These are phyloP conservation scores for Clinocottus analis DNA, from an alignment of 2,113 vertebrate species.

Conservation along the genomic window DNA sequence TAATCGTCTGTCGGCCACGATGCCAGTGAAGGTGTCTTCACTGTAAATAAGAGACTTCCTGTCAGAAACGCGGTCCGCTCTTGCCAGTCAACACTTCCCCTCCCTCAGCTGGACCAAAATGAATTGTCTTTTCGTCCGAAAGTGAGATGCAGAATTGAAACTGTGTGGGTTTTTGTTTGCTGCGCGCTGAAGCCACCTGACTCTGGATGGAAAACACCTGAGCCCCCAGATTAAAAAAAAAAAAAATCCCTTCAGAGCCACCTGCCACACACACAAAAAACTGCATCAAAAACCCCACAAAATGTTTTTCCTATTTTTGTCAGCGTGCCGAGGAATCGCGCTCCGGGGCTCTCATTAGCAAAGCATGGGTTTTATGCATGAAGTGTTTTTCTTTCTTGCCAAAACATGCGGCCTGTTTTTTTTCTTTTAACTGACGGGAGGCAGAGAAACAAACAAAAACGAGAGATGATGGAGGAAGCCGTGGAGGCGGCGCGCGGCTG, in stretches of 20 bases:
- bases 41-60: background rate
- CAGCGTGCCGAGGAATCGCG: background rate
- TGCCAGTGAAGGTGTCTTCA: background rate
- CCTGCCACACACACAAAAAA: background rate
- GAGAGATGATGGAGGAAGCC: constrained; percentile 1
- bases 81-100: background rate
- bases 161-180: background rate
- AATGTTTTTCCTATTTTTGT: background rate
- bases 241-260: constrained; percentile 11
- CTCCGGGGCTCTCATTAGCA: constrained; percentile 37
- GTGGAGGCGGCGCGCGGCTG: background rate
- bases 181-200: background rate
- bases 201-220: constrained; percentile 32
- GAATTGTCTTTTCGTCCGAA: background rate
- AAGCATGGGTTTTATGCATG: constrained; percentile 8
- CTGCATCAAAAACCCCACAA: background rate
- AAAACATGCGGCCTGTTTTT: background rate
- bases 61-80: background rate
- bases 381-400: background rate
- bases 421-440: background rate
- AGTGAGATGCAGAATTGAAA: background rate
- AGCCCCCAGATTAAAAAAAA: background rate
- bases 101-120: background rate
- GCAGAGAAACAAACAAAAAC: background rate
- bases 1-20: background rate